Base-by-base conservation (phyloP, 1,140 invertebrate genomes). In the Anoplolepis gracilipes region DNA sequence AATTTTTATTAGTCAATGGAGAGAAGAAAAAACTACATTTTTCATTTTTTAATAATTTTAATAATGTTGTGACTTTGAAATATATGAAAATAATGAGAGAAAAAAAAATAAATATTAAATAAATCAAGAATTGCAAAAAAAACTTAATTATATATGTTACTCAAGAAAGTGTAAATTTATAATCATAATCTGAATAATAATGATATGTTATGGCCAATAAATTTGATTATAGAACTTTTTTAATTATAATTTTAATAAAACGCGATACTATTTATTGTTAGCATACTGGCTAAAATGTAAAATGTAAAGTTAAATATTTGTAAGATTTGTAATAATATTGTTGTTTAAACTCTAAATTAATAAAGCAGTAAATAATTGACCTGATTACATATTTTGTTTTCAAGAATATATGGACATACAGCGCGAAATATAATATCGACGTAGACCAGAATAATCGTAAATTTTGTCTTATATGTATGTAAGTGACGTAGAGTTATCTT, bases 361-460 rank as follows among this genome's bases (percentile, higher is more conserved):
- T 11, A 25, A 39, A 36, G 13, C 10, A 30, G 3, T 53, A n/a
- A 30, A 70, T 49, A 16, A 87, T 77, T 30, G 57, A 46, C 28
- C 10, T 42, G 46, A 59, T 72, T 65, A n/a, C n/a, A n/a, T n/a
- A 72, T 59, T 55, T 11, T 6, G 67, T 61, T 70, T 67, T 6
- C 36, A 6, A 42, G 1, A 13, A 22, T 77, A 28, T 46, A 39
- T 16, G 30, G 49, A 42, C 57, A 61, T 59, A 53, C 33, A 19
- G 11, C 10, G 11, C 1, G 28, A 42, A 79, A 85, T 82, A 88
- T 82, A 88, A 88, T 88, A 28, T 67, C 49, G 8, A n/a, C 19
- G n/a, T n/a, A 30, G 2, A 8, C 1, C 6, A 36, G n/a, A 33
- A 13, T 69, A 59, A 64, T 55, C 67, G 19, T 82, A 79, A 30